Evolutionary conservation across 2,797 vertebrate genomes (phyloP).

Genomic region (Brachyrhaphis roseni): DNA sequence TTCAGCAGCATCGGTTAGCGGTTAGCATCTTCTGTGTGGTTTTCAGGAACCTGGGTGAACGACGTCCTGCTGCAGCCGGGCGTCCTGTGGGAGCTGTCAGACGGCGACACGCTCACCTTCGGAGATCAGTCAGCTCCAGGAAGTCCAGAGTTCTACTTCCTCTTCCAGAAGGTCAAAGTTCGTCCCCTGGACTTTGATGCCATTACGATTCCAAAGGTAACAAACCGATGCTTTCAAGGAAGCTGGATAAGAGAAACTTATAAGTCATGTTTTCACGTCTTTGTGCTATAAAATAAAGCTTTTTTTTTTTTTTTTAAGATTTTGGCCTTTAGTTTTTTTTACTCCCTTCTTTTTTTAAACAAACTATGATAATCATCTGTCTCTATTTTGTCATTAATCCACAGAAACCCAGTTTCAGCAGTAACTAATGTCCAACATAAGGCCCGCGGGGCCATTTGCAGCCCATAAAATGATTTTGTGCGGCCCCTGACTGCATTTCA

Average conservation of each 20-base stretch:
- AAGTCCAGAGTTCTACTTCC: constrained; percentile 89
- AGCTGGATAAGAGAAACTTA: background rate
- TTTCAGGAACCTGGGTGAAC: constrained; percentile 89
- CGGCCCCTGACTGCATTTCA: background rate
- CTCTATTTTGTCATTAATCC: background rate
- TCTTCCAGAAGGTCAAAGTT: constrained; percentile 92
- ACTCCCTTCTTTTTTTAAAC: background rate
- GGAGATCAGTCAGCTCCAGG: constrained; percentile 76
- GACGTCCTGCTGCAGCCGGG: constrained; percentile 84
- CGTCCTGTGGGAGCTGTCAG: constrained; percentile 84
- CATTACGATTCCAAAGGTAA: constrained; percentile 86
- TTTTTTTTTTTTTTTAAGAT: background rate
- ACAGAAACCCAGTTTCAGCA: too few species aligned
- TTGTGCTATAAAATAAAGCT: background rate
- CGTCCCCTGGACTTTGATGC: constrained; percentile 91
- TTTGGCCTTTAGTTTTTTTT: background rate
- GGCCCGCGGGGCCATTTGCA: background rate
- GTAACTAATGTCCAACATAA: background rate
- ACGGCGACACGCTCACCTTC: constrained; percentile 89
- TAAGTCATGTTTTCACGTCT: background rate
- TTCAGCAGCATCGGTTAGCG: background rate
- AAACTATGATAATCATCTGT: background rate
- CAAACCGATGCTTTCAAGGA: background rate
- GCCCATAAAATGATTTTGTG: background rate
- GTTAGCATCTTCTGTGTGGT: background rate